phyloP scores from a whole-genome alignment of 2,888 invertebrate genomes.

The Drosophila stalkeri region DNA sequence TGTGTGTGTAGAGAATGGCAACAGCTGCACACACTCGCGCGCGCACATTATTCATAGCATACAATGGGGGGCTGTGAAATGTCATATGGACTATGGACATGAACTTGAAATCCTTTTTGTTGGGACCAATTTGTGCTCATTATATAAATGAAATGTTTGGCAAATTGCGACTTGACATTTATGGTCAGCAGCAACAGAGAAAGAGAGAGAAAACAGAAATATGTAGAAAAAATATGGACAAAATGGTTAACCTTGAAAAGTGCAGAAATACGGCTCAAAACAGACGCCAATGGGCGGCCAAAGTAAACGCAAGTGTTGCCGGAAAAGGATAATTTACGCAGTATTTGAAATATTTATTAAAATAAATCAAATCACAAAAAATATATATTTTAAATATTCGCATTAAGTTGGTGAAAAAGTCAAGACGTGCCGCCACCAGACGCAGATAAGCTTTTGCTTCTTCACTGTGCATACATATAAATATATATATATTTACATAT shows the following conservation, averaged over 20 bases:
- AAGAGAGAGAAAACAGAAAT: background rate
- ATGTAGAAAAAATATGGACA: background rate
- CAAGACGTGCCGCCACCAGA: slow-evolving; percentile 42
- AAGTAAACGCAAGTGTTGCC: slow-evolving; percentile 50
- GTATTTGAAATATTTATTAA: slow-evolving; percentile 11
- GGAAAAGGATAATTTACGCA: slow-evolving; percentile 60
- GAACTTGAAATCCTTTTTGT: slow-evolving; percentile 76
- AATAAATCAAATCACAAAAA: background rate
- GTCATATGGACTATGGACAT: slow-evolving; percentile 56
- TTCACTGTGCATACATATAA: background rate
- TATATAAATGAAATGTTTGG: slow-evolving; percentile 63
- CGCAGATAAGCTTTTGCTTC: slow-evolving; percentile 60
- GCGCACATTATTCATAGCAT: slow-evolving; percentile 56
- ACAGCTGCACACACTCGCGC: slow-evolving; percentile 7
- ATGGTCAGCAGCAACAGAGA: background rate
- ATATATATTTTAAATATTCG: slow-evolving; percentile 7
- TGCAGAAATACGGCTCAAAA: slow-evolving; percentile 30
- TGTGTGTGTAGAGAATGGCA: slow-evolving; percentile 1
- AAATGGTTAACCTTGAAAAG: slow-evolving; percentile 67
- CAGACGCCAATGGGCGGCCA: slow-evolving; percentile 50
- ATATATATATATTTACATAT: background rate
- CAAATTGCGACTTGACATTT: slow-evolving; percentile 57
- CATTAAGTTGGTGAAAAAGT: slow-evolving; percentile 39
- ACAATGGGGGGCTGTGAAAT: slow-evolving; percentile 61
- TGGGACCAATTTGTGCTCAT: slow-evolving; percentile 56